Percentiles rank a stretch among this genome's conserved stretches.
phyloP scores from a whole-genome alignment of 2,113 vertebrate genomes.

The Synodontis membranacea region DNA sequence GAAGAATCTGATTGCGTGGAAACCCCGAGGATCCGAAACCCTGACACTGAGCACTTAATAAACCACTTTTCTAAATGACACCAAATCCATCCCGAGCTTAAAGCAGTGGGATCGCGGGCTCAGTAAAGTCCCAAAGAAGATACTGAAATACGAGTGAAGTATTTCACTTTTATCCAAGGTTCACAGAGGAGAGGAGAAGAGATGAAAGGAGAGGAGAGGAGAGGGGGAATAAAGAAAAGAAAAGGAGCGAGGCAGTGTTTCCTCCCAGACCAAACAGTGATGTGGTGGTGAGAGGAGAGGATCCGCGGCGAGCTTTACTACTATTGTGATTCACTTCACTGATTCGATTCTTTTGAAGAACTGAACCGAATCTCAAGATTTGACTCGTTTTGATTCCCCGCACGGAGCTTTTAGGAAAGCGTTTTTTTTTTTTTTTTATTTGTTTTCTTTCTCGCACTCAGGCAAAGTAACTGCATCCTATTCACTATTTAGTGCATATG shows the following conservation, averaged over 20 bases:
- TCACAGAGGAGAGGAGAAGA: no score
- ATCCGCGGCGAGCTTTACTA: constrained; percentile 13
- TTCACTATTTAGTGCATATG: not conserved
- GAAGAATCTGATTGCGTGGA: constrained; percentile 40
- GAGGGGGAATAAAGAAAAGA: no score
- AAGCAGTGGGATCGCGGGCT: not conserved
- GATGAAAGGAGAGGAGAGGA: no score
- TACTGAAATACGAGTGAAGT: not conserved
- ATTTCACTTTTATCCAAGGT: constrained; percentile 14
- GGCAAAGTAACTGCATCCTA: not conserved
- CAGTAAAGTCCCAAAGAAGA: not conserved
- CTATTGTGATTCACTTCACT: not conserved
- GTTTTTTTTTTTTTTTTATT: not conserved
- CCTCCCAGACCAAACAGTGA: not conserved
- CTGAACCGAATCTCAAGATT: not conserved
- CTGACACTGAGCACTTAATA: not conserved
- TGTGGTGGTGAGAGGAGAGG: not conserved
- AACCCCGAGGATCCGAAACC: not conserved
- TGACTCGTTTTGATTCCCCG: not conserved
- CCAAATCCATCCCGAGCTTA: not conserved
- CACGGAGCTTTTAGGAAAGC: not conserved
- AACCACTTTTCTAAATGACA: constrained; percentile 5
- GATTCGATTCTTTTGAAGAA: constrained; percentile 6
- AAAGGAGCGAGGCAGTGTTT: not conserved
- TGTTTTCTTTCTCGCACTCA: no score